phyloP scores from a whole-genome alignment of 2,888 invertebrate species.

The Andrena bucephala region DNA sequence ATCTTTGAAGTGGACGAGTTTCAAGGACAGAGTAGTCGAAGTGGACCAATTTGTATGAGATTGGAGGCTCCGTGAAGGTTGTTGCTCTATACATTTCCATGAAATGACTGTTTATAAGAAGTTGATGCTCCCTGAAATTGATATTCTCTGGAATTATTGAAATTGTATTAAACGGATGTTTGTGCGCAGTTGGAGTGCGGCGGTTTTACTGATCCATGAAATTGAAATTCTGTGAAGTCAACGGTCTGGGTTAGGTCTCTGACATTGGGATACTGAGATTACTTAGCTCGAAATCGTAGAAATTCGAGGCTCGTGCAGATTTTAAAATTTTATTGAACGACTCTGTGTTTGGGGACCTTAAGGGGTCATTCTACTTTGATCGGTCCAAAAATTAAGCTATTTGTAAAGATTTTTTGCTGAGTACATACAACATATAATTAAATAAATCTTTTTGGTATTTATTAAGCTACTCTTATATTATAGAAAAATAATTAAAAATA shows the following conservation, averaged over 20 bases:
- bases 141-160: not conserved
- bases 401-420: no score
- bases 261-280: not conserved
- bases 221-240: slow-evolving; percentile 8
- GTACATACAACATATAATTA: no score
- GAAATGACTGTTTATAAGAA: slow-evolving; percentile 5
- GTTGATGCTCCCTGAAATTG: slow-evolving; percentile 1
- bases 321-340: no score
- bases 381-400: no score
- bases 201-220: slow-evolving; percentile 21
- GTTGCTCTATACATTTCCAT: not conserved
- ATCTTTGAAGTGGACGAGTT: not conserved
- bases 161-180: not conserved
- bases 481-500: no score
- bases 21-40: no score
- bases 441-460: no score
- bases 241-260: not conserved
- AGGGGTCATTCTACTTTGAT: no score
- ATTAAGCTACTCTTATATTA: no score
- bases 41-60: slow-evolving; percentile 1
- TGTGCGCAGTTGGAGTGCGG: slow-evolving; percentile 1
- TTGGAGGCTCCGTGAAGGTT: not conserved
- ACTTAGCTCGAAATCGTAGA: no score
- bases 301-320: no score
- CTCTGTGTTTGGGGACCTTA: no score